Base-by-base conservation (phyloP, 2,888 invertebrate genomes). In the Pyrgus malvae region DNA sequence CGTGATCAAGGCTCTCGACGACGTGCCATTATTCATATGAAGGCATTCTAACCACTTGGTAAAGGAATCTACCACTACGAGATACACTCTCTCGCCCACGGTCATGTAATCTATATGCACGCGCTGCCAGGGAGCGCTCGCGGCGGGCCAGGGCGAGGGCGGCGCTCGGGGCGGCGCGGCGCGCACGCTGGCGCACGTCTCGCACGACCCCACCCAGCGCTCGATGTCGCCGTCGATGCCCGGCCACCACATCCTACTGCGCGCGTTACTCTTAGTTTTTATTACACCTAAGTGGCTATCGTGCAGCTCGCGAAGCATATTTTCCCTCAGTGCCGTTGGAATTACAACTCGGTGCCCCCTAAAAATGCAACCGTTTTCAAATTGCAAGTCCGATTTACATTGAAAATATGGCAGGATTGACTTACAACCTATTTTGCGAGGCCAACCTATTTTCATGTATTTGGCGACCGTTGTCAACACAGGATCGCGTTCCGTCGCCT, bases 71-170 rank as follows among this genome's bases (percentile, higher is more conserved):
- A 64, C 54, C 2, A 62, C 56, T 2, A 62, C 37, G 7, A 62
- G 41, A 12, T 56, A 64, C 2, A 31, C 53, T 7, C 44, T 46
- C 14, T 57, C 54, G 0, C 23, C 40, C 12, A 60, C 12, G 1
- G 53, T 11, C 60, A 64, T 51, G 8, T 59, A 62, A 17, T 63
- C 63, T 1, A 63, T 55, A 42, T 63, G 63, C 0, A 60, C n/a
- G 11, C 59, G 56, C 3, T 35, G 8, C 53, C 49, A 49, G 9
- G 57, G 44, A 7, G 37, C 21, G n/a, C 42, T 12, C 8, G 56
- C 50, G 57, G 16, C 19, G 2, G 38, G 56, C 64, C 62, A 60
- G 33, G 59, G 60, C 4, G 41, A 19, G 25, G 56, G 56, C 12
- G 59, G 44, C 31, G 48, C 42, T 56, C 56, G 48, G 25, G 14